Evolutionary conservation across 64 coral and sea anemone species (phyloP), one percentile per base, ranked within the genome.

Genomic region (Montipora foliosa): DNA sequence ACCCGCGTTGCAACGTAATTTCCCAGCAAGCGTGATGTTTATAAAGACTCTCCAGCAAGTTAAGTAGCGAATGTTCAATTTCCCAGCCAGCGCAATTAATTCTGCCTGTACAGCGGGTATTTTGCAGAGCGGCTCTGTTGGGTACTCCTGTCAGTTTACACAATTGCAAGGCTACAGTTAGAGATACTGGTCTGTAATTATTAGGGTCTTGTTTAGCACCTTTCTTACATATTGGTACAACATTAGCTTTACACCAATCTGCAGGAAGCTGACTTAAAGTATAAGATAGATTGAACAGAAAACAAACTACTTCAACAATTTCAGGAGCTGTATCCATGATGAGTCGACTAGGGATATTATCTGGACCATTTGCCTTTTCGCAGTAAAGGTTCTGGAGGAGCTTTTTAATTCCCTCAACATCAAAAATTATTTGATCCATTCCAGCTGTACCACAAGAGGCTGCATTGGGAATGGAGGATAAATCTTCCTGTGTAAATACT

Each of bases 241-340:
- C 50, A 49, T 91, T 74, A 58, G 66, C 90, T 72, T 76, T 91
- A 62, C 90, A 60, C 90, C 79, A 91, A 70, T 94, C 84, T 81
- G 10, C 12, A 47, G 92, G 92, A 60, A 94, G 92, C 53, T 82
- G 92, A 75, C 76, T 49, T 81, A 55, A 89, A 51, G 17, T 81
- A 67, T 94, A 94, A 88, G 85, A 89, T 75, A 82, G 92, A 46
- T 74, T 89, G 81, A 94, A 94, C 17, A 94, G 76, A 24, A 94
- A 94, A 58, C 47, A 89, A 59, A 94, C 92, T 13, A 89, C 68
- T 81, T 94, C 83, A 70, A 51, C 24, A 47, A 93, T 70, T 93
- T 93, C 91, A 79, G 74, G 17, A 52, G 91, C 83, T 80, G 83
- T 93, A 47, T 79, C 74, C 62, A 88, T 93, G 13, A 93, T 78